Percentiles rank a stretch among this genome's conserved stretches.
These are phyloP conservation scores for Sturmia bella DNA, from an alignment of 2,888 invertebrate genomes.

Conservation along the genomic window DNA sequence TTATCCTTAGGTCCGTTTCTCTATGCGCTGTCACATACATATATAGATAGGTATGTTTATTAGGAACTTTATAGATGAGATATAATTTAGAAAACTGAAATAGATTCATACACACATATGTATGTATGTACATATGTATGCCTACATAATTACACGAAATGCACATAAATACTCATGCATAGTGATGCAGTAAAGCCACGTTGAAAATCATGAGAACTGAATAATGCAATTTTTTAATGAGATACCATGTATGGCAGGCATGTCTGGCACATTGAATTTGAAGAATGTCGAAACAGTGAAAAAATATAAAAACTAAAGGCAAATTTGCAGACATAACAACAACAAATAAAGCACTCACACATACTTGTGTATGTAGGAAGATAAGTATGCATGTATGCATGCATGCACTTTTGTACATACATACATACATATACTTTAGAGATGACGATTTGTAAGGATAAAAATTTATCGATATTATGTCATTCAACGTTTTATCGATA, in stretches of 20 bases:
- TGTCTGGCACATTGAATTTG: constrained; percentile 42
- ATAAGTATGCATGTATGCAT: too few species aligned
- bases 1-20: too few species aligned
- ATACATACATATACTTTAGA: too few species aligned
- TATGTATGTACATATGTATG: constrained; percentile 2
- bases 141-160: too few species aligned
- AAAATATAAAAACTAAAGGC: constrained; percentile 7
- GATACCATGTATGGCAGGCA: constrained; percentile 41
- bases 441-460: too few species aligned
- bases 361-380: too few species aligned
- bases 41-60: background rate
- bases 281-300: constrained; percentile 28
- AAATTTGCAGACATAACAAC: constrained; percentile 21
- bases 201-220: constrained; percentile 22
- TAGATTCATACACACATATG: background rate
- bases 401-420: too few species aligned
- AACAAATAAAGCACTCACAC: too few species aligned
- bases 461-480: too few species aligned
- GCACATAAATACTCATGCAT: background rate
- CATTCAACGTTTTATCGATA: too few species aligned
- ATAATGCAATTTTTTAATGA: constrained; percentile 6
- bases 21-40: too few species aligned
- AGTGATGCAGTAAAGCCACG: constrained; percentile 23
- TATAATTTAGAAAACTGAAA: background rate
- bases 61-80: background rate